Evolutionary conservation across 2,888 invertebrate genomes (phyloP), one percentile per base, ranked within the genome.

Genomic region (Scaptomyza caliginosa): DNA sequence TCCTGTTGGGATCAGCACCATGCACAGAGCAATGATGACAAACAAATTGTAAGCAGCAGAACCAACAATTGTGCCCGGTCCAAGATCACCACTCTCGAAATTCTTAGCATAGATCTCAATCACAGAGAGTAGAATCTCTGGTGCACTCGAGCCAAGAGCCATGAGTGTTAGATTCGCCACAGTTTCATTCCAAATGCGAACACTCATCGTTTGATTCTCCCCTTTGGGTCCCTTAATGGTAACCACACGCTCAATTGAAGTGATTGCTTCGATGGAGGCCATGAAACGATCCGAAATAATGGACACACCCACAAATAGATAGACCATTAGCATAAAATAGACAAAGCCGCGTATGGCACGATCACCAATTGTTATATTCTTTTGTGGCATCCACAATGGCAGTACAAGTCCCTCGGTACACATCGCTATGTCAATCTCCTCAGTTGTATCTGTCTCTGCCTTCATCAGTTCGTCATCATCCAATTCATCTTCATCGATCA

Each of bases 201-300:
- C 99, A 49, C 95, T 96, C 39, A 99, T 93, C 78, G 96, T 96
- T 89, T 98, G 96, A 11, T 94, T 94, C 67, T 97, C 96, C 67
- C 97, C 97, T 87, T 96, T 96, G 72, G 96, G 95, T 74, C 96
- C 96, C 88, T 96, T 96, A 64, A 99, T 95, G 85, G 95, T 95
- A 88, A 99, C 96, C 91, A 98, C 97, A 86, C 97, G 96, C 91
- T 99, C 99, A 91, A 98, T 96, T 0, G 99, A 98, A 51, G 99
- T 99, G 91, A 99, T 99, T 77, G 98, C 98, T 93, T 99, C 99
- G 90, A 99, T 99, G 86, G 99, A 96, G 38, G 98, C 98, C 99
- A 99, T 99, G 92, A 99, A 99, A 63, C 99, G 95, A 91, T 99
- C 99, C 78, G 99, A 98, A 75, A 99, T 96, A 91, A 99, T 99